Base-by-base conservation (phyloP, 1,140 invertebrate species). In the Lordiphosa stackelbergi region DNA sequence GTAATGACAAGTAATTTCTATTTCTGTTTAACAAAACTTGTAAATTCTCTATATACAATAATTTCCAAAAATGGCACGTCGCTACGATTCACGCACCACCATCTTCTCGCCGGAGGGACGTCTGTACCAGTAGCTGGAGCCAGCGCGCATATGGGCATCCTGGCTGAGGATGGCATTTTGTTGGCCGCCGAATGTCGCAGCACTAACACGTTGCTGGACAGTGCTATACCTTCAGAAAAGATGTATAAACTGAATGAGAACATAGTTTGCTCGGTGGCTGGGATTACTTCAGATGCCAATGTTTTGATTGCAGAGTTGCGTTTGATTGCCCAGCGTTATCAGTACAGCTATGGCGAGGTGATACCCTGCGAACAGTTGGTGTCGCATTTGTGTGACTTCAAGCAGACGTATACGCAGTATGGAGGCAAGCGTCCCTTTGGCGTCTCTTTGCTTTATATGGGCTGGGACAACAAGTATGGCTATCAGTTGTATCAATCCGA, bases 41-140 rank as follows among this genome's bases (percentile, higher is more conserved):
- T 53, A 68, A 68, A 68, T 59, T 68, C 4, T 38, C 4, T 38
- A 42, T 56, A n/a, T 42, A n/a, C n/a, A n/a, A n/a, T n/a, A 47
- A 58, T 11, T 2, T 8, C 28, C 40, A 1, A 22, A 19, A 37
- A 69, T 69, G 66, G 66, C 69, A 31, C 61, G 56, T 63, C 92
- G 98, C 88, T 99, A 99, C 94, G 98, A 99, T 92, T 98, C 98
- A 5, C 93, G 97, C 88, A 99, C 98, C 38, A 99, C 98, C 19
- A 99, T 99, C 70, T 99, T 99, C 88, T 99, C 98, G 11, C 98
- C 98, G 0, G 98, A 99, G 92, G 98, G 96, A 37, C 94, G 98
- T 53, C 90, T 99, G 1, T 99, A 99, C 88, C 98, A n/a, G n/a
- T n/a, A 99, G 89, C 98, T 99, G 2, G 98, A 99, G 97, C 84